Base-by-base conservation (phyloP, 2,888 invertebrate genomes). In the Pachydiplax longipennis region DNA sequence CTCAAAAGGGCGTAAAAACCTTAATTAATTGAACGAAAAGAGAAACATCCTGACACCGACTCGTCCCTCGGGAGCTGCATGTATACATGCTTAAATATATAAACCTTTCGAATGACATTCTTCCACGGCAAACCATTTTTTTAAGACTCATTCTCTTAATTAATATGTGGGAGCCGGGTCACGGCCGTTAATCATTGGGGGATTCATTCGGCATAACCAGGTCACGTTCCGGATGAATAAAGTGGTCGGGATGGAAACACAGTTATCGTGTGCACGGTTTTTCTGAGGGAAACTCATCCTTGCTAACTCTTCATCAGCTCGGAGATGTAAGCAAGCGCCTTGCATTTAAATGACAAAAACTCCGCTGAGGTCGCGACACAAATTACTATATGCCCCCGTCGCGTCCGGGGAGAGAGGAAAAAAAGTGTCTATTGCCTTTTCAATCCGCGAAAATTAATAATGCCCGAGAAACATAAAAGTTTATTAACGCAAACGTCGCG, bases 101-200 rank as follows among this genome's bases (percentile, higher is more conserved):
- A 73, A 8, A 18, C 53, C 31, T 53, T 31, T 4, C 61, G 61
- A 87, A 87, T 87, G 58, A 87, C 61, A 37, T 65, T 61, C 35
- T 83, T 35, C n/a, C n/a, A 40, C 31, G 83, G 58, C 1, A 13
- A 48, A 35, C 58, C 18, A 58, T 53, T 53, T 58, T 83, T 35
- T n/a, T 22, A 10, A n/a, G 83, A 25, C 82, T 8, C 83, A 58
- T 58, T 87, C 87, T 87, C 61, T 87, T 87, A 87, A 87, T 87
- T 87, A 87, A 87, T 37, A 61, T 31, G 87, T 61, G 22, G 65
- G 31, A 87, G 87, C 37, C 22, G 87, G 87, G 87, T 87, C 87
- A 87, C n/a, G 87, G 87, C 5, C 87, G 87, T 87, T 87, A 61
- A 61, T 87, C 87, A 87, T 65, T 35, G 83, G 58, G 31, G 83